phyloP scores from a whole-genome alignment of 2,888 invertebrate genomes.

The Chouioia cunea region DNA sequence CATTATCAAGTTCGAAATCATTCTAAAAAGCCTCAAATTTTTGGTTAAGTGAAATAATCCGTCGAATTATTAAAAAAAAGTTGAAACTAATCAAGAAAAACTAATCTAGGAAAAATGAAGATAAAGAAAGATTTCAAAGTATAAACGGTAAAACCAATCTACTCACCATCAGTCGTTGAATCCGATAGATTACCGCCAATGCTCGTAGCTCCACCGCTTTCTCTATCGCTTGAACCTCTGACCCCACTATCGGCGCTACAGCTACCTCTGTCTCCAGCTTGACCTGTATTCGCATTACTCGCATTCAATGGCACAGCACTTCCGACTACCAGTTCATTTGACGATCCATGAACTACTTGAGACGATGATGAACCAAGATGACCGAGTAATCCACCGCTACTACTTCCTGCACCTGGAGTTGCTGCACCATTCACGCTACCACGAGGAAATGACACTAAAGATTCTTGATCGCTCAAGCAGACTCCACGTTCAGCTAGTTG shows the following conservation, averaged over 20 bases:
- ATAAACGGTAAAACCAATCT: slow-evolving; percentile 9
- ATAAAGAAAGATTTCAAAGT: background rate
- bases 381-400: slow-evolving; percentile 51
- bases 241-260: slow-evolving; percentile 91
- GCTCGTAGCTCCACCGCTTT: slow-evolving; percentile 84
- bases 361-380: slow-evolving; percentile 51
- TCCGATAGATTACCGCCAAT: slow-evolving; percentile 86
- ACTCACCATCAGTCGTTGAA: slow-evolving; percentile 81
- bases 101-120: background rate
- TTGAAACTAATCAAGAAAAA: slow-evolving; percentile 6
- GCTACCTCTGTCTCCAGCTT: slow-evolving; percentile 81
- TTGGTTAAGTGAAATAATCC: no score
- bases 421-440: slow-evolving; percentile 73
- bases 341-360: slow-evolving; percentile 52
- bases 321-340: slow-evolving; percentile 64
- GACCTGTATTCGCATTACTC: slow-evolving; percentile 67
- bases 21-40: no score
- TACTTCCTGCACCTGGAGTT: slow-evolving; percentile 65
- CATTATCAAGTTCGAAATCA: no score
- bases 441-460: slow-evolving; percentile 78
- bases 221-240: slow-evolving; percentile 84
- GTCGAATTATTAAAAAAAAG: no score
- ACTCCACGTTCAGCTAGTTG: slow-evolving; percentile 77
- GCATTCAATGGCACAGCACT: slow-evolving; percentile 63
- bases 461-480: slow-evolving; percentile 88